Base-by-base conservation (phyloP, 2,113 vertebrate genomes). In the Bettongia penicillata region DNA sequence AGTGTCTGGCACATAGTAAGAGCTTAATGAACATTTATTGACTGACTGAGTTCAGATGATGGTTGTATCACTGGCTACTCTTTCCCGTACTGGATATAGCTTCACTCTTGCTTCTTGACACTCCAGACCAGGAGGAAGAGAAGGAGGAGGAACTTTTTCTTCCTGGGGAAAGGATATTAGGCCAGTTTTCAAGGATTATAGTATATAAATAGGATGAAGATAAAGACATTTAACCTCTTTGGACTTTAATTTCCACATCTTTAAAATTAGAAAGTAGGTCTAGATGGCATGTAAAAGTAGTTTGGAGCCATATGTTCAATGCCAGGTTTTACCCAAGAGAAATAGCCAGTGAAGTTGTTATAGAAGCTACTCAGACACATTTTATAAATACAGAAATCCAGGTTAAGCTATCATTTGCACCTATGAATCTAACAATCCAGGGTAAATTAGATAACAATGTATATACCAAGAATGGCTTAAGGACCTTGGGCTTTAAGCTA, bases 381-480 rank as follows among this genome's bases (percentile, higher is more conserved):
- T 84, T 43, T 84, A 84, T 84, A 84, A 84, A 84, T 84, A 43
- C 68, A 84, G 43, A n/a, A 43, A 84, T 84, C 68, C 68, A 22
- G 6, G 16, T 16, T 84, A 43, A 84, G 68, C 6, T 84, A 77
- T 84, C 9, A 1, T 84, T 43, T 22, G 37, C n/a, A 84, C 16
- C 37, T 84, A 43, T 84, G 68, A 43, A 84, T 68, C 16, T n/a
- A 43, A 43, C 14, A 84, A 84, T 43, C 6, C 68, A 43, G 16
- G 19, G n/a, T 43, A 43, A 84, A 1, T 84, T 22, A 84, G 16
- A 8, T n/a, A n/a, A 77, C 31, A n/a, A n/a, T n/a, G 12, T 1
- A 19, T 1, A 19, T 22, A n/a, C 68, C 16, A 2, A n/a, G 3
- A 1, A n/a, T 43, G n/a, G 14, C 0, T 23, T 5, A 43, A 43